Base-by-base conservation (phyloP, 1,140 invertebrate species). In the Coptotermes formosanus region DNA sequence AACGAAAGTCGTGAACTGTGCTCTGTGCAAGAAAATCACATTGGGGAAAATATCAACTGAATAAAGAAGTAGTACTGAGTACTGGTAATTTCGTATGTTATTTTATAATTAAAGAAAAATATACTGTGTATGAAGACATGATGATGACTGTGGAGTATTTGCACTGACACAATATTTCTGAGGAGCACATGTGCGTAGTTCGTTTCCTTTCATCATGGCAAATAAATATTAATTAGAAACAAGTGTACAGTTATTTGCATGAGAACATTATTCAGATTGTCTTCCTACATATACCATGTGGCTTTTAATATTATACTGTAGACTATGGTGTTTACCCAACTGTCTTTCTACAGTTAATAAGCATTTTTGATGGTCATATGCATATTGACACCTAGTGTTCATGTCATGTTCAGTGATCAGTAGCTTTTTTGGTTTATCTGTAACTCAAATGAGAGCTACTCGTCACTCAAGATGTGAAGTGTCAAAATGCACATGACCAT, bases 161-260 rank as follows among this genome's bases (percentile, higher is more conserved):
- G 64, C 64, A 75, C 64, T 75, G 8, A 75, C 64, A 75, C 64
- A 75, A n/a, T 75, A 19, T 75, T 75, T 75, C 64, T 75, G 64
- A 75, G n/a, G 64, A 75, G 64, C 25, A 75, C 25, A 7, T 75
- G n/a, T 75, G 64, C 25, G n/a, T 75, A 75, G 64, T 75, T 75
- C 8, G 25, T 75, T 75, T 75, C n/a, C n/a, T 30, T 75, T 75
- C 25, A 30, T 75, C 64, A 75, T 30, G 30, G 9, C n/a, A 75
- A 75, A n/a, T 75, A 75, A 75, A 75, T 75, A 75, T 19, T n/a
- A 30, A 75, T 12, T 75, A 30, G n/a, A 9, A 75, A n/a, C 30
- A 7, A 75, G 9, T 30, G 14, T 75, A 30, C n/a, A 25, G 14
- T n/a, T 30, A 75, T 30, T 75, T 75, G 25, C 25, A 75, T 75